A percentile compares a stretch with the other conserved stretches of the same genome.
Evolutionary conservation across 2,113 vertebrate genomes (phyloP).

Genomic region (Cebidichthys violaceus): DNA sequence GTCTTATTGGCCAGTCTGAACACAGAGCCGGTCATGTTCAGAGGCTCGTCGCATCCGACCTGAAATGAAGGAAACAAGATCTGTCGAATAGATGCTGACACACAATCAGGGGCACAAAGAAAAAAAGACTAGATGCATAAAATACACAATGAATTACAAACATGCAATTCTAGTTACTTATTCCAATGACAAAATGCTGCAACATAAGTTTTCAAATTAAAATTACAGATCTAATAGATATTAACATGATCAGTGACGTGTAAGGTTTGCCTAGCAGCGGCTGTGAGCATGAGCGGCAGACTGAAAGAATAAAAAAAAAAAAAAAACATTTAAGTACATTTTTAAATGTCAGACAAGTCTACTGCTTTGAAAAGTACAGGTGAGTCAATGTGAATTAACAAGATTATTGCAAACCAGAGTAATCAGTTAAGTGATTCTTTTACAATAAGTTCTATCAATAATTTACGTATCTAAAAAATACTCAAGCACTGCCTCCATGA

Average conservation of each 20-base stretch:
- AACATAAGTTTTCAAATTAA: slow-evolving; percentile 4
- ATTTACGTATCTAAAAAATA: background rate
- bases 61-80: slow-evolving; percentile 43
- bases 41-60: slow-evolving; percentile 73
- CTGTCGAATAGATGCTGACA: background rate
- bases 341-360: background rate
- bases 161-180: background rate
- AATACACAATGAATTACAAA: background rate
- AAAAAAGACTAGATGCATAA: background rate
- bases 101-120: background rate
- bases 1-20: slow-evolving; percentile 82
- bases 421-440: background rate
- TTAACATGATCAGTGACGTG: background rate
- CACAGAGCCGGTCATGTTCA: slow-evolving; percentile 76
- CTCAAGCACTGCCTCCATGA: background rate
- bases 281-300: background rate
- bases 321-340: background rate
- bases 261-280: slow-evolving; percentile 25
- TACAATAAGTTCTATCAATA: background rate
- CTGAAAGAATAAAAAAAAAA: background rate
- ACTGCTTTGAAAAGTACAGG: background rate
- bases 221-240: slow-evolving; percentile 7
- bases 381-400: background rate
- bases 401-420: background rate
- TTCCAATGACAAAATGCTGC: background rate